Conservation (phyloP, 2,113 vertebrate genomes). For the Dasyprocta punctata region DNA sequence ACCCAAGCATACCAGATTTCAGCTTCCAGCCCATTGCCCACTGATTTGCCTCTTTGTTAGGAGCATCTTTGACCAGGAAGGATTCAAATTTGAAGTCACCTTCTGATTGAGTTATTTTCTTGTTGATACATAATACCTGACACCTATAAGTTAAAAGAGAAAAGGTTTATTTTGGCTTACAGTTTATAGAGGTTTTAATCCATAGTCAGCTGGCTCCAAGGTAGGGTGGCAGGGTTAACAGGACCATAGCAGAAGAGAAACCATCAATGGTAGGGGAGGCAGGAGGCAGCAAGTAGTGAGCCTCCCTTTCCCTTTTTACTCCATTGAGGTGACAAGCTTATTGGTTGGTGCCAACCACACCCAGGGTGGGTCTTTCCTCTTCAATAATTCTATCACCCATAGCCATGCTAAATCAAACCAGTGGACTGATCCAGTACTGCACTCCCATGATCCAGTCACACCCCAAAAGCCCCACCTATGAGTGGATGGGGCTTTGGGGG, state of each 20-base stretch:
- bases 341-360: neutral
- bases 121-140: neutral
- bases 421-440: neutral
- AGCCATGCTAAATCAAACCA: neutral
- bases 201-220: neutral
- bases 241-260: neutral
- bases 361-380: neutral
- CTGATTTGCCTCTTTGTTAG: neutral
- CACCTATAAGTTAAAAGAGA: neutral
- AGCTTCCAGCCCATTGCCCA: neutral
- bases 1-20: neutral
- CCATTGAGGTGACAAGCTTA: neutral
- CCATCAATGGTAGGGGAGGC: neutral
- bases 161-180: neutral
- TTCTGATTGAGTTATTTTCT: neutral
- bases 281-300: neutral
- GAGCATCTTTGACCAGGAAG: neutral
- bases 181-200: neutral
- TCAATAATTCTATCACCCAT: neutral
- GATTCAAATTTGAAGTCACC: neutral
- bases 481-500: neutral
- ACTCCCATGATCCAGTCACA: neutral
- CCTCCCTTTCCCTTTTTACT: neutral
- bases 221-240: neutral
- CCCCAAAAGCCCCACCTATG: neutral